These are phyloP conservation scores for Falcaria lacertinaria DNA, from an alignment of 2,888 invertebrate genomes.

Conservation along the genomic window DNA sequence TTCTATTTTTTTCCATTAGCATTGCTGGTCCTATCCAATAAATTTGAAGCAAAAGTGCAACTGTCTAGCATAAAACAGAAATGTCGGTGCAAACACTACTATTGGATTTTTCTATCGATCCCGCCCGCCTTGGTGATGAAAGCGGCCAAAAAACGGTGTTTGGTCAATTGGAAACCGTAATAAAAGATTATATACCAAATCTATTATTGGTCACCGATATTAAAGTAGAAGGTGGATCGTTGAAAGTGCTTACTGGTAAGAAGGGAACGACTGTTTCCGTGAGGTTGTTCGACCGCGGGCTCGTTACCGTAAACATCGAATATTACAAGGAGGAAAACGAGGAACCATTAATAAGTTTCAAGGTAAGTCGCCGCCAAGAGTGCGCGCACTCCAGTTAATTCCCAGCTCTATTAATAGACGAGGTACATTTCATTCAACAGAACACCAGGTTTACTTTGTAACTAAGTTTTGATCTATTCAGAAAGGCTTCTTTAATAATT, in stretches of 20 bases:
- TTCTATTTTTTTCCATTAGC: constrained; percentile 13
- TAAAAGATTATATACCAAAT: constrained; percentile 85
- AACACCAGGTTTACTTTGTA: background rate
- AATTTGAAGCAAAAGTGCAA: constrained; percentile 26
- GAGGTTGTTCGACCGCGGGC: constrained; percentile 86
- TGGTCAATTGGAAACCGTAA: constrained; percentile 83
- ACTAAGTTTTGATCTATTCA: no score
- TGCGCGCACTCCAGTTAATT: background rate
- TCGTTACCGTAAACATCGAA: constrained; percentile 90
- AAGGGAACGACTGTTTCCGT: constrained; percentile 84
- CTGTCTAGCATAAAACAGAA: constrained; percentile 9
- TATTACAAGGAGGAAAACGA: constrained; percentile 88
- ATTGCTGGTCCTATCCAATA: constrained; percentile 47
- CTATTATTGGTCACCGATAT: constrained; percentile 84
- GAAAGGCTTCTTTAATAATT: no score
- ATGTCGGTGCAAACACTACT: constrained; percentile 91
- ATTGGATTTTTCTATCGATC: constrained; percentile 88
- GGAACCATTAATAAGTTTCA: constrained; percentile 85
- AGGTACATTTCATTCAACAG: background rate
- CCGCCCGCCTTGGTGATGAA: constrained; percentile 82
- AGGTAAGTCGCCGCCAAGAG: constrained; percentile 76
- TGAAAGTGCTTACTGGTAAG: constrained; percentile 85
- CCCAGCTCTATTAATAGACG: background rate
- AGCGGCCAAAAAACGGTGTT: constrained; percentile 83
- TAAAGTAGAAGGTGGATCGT: constrained; percentile 84